Conservation (phyloP, 1,140 invertebrate genomes). For the Galleria mellonella region DNA sequence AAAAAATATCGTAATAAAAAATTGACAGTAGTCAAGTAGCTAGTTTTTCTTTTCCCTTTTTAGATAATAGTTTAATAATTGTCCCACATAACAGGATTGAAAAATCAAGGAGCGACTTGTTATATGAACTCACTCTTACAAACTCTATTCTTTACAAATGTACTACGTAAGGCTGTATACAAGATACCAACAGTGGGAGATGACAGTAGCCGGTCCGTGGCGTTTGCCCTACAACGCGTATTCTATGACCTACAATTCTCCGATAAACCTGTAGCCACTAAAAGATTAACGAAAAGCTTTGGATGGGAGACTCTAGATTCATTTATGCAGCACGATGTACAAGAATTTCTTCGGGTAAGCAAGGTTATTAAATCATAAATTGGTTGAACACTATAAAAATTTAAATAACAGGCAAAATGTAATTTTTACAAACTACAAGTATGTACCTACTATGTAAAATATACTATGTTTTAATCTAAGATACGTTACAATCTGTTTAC, state of each 20-base stretch:
- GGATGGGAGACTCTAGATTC: slow-evolving; percentile 99
- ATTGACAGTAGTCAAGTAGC: slow-evolving; percentile 11
- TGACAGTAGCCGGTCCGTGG: slow-evolving; percentile 88
- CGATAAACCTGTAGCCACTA: slow-evolving; percentile 98
- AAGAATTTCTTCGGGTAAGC: slow-evolving; percentile 58
- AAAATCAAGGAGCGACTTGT: slow-evolving; percentile 99
- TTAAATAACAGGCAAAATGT: neutral
- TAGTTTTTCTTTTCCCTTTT: slow-evolving; percentile 56
- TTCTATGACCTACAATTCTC: slow-evolving; percentile 99
- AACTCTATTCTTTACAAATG: slow-evolving; percentile 99
- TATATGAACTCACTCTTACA: slow-evolving; percentile 99
- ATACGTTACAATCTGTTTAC: neutral
- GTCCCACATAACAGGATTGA: slow-evolving; percentile 80
- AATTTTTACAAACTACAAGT: neutral
- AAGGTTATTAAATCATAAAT: slow-evolving; percentile 3
- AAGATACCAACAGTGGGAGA: slow-evolving; percentile 99
- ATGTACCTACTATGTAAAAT: too few relatives aligned
- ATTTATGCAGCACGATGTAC: slow-evolving; percentile 99
- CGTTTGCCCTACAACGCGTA: slow-evolving; percentile 96
- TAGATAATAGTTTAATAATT: too few relatives aligned
- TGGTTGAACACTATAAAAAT: neutral
- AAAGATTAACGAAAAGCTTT: slow-evolving; percentile 99
- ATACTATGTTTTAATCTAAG: neutral
- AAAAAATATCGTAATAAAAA: too few relatives aligned
- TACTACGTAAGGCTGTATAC: slow-evolving; percentile 93